Base-by-base conservation (phyloP, 2,888 invertebrate species). In the Amiota minor region DNA sequence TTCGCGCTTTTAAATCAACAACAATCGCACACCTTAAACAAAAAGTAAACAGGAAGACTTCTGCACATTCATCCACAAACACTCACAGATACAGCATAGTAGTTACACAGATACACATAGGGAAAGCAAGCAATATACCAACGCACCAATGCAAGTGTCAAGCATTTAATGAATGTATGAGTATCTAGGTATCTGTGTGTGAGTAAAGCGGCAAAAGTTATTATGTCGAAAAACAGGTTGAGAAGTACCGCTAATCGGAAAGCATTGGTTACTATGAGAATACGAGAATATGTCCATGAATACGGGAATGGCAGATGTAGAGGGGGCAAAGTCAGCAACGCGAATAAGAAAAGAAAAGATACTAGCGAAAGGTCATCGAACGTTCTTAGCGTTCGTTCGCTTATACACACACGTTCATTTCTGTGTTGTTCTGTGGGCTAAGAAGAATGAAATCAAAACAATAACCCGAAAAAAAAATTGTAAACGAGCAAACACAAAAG, bases 381-480 rank as follows among this genome's bases (percentile, higher is more conserved):
- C 87, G 87, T 88, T 88, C 87, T 88, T 87, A 85, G 83, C 81
- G 80, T 78, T 35, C 35, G 35, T 35, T 35, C 6, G 35, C 35
- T 35, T 35, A 35, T 35, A 35, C 35, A 35, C 35, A 35, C 35
- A 35, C 35, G 35, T 35, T 35, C 35, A 35, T 35, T 35, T 35
- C 6, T 35, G 35, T 35, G 35, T 35, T 35, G 35, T 35, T 80
- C 75, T 80, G 77, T 74, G 75, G 74, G 73, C 76, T 76, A 85
- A 87, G 88, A 88, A 88, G 82, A 84, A 82, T 83, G 86, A 87
- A 87, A 88, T 88, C 87, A 88, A 88, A 88, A 88, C 87, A 86
- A 86, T 85, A 82, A 86, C 78, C 78, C 79, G 79, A 84, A 87
- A 86, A 85, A 86, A 78, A 81, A 80, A 35, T 35, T 6, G 35